A percentile compares a stretch with the other conserved stretches of the same genome.
Conservation (phyloP, 2,888 invertebrate genomes). For the Andrena bucephala region DNA sequence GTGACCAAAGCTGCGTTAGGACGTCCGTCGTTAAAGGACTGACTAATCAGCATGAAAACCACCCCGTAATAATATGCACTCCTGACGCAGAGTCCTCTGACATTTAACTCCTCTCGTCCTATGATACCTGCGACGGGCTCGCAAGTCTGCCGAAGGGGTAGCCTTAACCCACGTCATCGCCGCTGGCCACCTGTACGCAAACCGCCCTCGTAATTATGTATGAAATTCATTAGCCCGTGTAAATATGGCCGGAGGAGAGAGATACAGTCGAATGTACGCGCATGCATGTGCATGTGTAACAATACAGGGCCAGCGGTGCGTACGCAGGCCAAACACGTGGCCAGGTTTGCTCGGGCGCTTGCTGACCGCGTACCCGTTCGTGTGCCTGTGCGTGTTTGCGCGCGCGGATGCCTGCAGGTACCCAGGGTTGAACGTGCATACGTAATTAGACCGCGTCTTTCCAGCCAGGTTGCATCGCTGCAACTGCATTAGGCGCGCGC, state of each 20-base stretch:
- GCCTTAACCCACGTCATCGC: conserved; percentile 4
- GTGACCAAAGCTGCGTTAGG: no score
- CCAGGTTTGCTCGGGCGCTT: conserved; percentile 4
- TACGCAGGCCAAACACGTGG: conserved; percentile 51
- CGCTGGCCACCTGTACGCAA: conserved; percentile 26
- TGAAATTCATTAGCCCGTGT: conserved; percentile 80
- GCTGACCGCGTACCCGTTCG: conserved; percentile 11
- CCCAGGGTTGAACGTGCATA: conserved; percentile 41
- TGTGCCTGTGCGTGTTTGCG: conserved; percentile 1
- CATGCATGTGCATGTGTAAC: conserved; percentile 46
- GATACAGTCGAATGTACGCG: conserved; percentile 4
- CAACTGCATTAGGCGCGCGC: conserved; percentile 21
- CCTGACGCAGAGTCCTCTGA: not conserved
- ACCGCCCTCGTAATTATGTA: conserved; percentile 73
- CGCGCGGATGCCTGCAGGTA: conserved; percentile 2
- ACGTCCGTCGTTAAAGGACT: no score
- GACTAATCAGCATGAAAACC: not conserved
- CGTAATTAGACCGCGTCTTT: conserved; percentile 56
- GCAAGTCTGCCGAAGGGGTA: not conserved
- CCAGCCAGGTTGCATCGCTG: conserved; percentile 13
- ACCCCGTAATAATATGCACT: not conserved
- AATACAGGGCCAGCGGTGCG: conserved; percentile 40
- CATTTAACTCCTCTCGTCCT: not conserved
- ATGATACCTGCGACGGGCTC: not conserved
- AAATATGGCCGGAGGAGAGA: conserved; percentile 68